Evolutionary conservation across 2,797 vertebrate species (phyloP).

Genomic region (Premnoplex brunnescens): DNA sequence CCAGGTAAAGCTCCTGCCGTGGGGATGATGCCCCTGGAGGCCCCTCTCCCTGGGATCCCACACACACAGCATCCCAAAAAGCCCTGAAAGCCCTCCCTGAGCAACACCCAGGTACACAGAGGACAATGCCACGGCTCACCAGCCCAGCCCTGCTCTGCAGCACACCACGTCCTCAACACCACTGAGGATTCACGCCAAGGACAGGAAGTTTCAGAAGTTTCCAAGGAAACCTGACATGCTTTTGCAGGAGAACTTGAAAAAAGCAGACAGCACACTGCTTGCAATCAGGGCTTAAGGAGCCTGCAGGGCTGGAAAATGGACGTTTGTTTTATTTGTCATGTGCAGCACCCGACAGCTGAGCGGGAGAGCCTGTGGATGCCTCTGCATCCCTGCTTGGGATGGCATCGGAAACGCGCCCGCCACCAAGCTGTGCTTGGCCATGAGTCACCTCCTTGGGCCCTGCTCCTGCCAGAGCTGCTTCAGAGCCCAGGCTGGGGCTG

Average conservation of each 20-base stretch:
- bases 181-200: background rate
- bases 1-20: background rate
- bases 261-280: background rate
- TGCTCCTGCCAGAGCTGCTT: background rate
- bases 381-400: background rate
- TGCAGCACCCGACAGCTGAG: background rate
- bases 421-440: background rate
- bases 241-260: background rate
- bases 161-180: background rate
- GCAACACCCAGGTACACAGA: background rate
- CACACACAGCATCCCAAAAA: background rate
- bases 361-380: background rate
- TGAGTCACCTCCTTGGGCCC: background rate
- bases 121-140: accelerated
- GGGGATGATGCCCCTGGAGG: accelerated
- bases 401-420: accelerated
- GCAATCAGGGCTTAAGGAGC: background rate
- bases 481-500: background rate
- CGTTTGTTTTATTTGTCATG: background rate
- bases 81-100: background rate
- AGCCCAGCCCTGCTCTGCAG: background rate
- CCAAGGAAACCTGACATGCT: background rate
- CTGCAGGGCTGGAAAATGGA: background rate
- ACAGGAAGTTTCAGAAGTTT: background rate
- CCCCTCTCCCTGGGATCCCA: background rate